These are phyloP conservation scores for Seira musarum DNA, from an alignment of 2,888 invertebrate genomes.

Conservation along the genomic window DNA sequence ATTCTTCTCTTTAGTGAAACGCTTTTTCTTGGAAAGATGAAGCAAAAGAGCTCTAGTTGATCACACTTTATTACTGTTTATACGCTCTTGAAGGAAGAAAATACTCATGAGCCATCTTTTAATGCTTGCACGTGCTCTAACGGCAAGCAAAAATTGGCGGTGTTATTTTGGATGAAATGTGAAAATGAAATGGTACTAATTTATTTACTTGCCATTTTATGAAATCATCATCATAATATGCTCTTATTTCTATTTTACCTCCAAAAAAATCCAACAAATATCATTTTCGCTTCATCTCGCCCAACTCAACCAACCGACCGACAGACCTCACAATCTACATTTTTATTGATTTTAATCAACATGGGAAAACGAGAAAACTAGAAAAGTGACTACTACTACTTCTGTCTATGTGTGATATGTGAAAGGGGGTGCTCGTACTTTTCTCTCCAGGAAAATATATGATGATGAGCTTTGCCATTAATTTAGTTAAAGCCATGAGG, in stretches of 20 bases:
- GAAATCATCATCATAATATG: too few relatives aligned
- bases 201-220: slow-evolving; percentile 15
- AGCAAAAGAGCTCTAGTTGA: slow-evolving; percentile 1
- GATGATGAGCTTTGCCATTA: slow-evolving; percentile 14
- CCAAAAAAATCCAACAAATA: slow-evolving; percentile 2
- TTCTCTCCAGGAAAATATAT: slow-evolving; percentile 14
- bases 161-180: slow-evolving; percentile 3
- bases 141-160: background rate
- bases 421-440: background rate
- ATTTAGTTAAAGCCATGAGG: slow-evolving; percentile 11
- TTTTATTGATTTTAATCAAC: slow-evolving; percentile 19
- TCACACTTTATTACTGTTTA: background rate
- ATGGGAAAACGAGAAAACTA: slow-evolving; percentile 8
- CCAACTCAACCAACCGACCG: too few relatives aligned
- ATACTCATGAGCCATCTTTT: slow-evolving; percentile 10
- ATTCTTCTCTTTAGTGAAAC: slow-evolving; percentile 1
- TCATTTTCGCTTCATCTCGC: slow-evolving; percentile 3
- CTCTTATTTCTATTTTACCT: too few relatives aligned
- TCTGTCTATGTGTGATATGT: too few relatives aligned
- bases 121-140: background rate
- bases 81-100: slow-evolving; percentile 4
- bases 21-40: slow-evolving; percentile 16
- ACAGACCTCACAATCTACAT: background rate
- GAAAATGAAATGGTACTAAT: slow-evolving; percentile 12
- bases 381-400: too few relatives aligned